Evolutionary conservation across 2,888 invertebrate genomes (phyloP).

Genomic region (Pterobdella sp.): DNA sequence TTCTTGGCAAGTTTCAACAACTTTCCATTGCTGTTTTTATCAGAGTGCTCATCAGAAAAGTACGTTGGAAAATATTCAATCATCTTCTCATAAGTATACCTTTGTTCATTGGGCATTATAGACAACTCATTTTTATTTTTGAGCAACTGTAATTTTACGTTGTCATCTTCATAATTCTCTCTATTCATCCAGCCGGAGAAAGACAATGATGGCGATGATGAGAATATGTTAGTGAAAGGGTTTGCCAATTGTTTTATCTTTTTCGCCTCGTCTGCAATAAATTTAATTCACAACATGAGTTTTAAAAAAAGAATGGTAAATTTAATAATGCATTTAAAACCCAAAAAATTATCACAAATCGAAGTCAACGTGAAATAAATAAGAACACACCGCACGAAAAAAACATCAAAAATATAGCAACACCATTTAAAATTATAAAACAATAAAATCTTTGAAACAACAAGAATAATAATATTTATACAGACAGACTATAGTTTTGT

Average conservation of each 20-base stretch:
- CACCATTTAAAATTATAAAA: too few species aligned
- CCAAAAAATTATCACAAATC: too few species aligned
- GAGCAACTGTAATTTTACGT: not conserved
- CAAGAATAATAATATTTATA: not conserved
- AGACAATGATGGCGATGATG: not conserved
- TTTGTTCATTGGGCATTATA: not conserved
- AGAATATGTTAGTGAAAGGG: not conserved
- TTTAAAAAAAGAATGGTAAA: not conserved
- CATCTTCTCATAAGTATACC: not conserved
- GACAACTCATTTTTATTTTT: not conserved
- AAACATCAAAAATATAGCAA: too few species aligned
- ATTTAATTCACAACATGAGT: not conserved
- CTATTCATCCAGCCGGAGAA: not conserved
- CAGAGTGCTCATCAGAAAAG: not conserved
- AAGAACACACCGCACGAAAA: too few species aligned
- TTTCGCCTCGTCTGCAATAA: not conserved
- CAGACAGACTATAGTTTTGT: not conserved
- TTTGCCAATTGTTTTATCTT: not conserved
- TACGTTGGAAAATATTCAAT: not conserved
- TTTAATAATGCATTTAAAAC: too few species aligned
- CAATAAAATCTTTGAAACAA: too few species aligned
- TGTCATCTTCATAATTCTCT: not conserved
- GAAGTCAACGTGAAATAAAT: too few species aligned
- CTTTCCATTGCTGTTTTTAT: not conserved
- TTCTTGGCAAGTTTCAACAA: too few species aligned